Evolutionary conservation across 2,888 invertebrate species (phyloP), one percentile per base, ranked within the genome.

Genomic region (Nysson spinosus): DNA sequence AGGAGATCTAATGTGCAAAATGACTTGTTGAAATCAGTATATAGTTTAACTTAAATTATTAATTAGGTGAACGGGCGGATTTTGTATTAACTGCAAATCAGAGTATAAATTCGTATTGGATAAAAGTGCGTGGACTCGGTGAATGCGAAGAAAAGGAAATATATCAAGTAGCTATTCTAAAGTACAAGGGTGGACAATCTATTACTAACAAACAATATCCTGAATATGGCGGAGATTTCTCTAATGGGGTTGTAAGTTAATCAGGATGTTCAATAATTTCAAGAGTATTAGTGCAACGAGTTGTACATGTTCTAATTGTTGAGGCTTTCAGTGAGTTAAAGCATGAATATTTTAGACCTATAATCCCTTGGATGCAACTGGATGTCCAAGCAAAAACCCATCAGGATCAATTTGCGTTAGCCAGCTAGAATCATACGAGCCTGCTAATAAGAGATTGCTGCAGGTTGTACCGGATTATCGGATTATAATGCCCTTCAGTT

Each of bases 351-450:
- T 78, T n/a, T 77, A 94, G 95, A 92, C 93, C n/a, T 87, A 95
- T 83, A 95, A 95, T 88, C 93, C 94, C 1, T 83, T 94, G 80
- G 93, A 94, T 81, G 93, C 93, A 12, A 89, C 93, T 93, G 82
- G 90, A 90, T 44, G 91, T n/a, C 3, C 49, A 11, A 19, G 28
- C 3, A 6, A 16, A 0, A 5, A 44, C 1, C n/a, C 20, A 6
- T 1, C 1, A 1, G 11, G 4, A 4, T 6, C 5, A 1, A 88
- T 95, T 30, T 95, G 95, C 80, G 92, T 94, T 80, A 66, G 72
- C 34, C 61, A 94, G 83, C 87, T 95, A 77, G 92, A 92, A 24
- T 5, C 1, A 24, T 5, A 1, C 6, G 1, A 24, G 9, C 1
- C 1, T 7, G 24, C 2, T 5, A 5, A 5, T 9, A 24, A 2